Base-by-base conservation (phyloP, 2,888 invertebrate genomes). In the Mantis religiosa region DNA sequence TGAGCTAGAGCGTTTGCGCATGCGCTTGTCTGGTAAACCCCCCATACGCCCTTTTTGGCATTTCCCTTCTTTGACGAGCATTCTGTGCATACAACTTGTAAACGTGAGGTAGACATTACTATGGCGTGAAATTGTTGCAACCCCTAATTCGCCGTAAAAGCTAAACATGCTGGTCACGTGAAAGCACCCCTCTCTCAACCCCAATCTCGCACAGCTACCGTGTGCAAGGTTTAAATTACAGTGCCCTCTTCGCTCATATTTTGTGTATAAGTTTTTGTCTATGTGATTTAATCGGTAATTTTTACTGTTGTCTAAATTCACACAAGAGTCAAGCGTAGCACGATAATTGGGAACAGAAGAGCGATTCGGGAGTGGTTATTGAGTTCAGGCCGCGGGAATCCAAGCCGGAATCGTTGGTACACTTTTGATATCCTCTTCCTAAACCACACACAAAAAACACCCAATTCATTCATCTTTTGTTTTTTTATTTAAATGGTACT, bases 401-500 rank as follows among this genome's bases (percentile, higher is more conserved):
- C 54, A 82, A 47, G 28, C 87, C 87, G 87, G 87, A 87, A 87
- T 82, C 27, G 82, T 34, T 34, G 34, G 34, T 87, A 82, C 87
- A 87, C 28, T 34, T 87, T 30, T 71, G 54, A 71, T 25, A 87
- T 34, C 82, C 82, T 15, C 85, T 27, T 25, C n/a, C 9, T 27
- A 12, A n/a, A 25, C 34, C 82, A 41, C 25, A 41, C 81, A 82
- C 87, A 87, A 87, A 82, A 81, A 9, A 82, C 41, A 41, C 41
- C 82, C 25, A 82, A 87, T 87, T 87, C 87, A 87, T 82, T 82
- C 82, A 82, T 87, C 82, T 82, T 87, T 87, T 87, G 28, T 87
- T 81, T 34, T 82, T 87, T 87, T 87, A 87, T 87, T 87, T 87
- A 87, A 87, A 82, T 82, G 30, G 82, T 82, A 8, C 82, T 87